Evolutionary conservation across 2,888 invertebrate species (phyloP), one percentile per base, ranked within the genome.

Genomic region (Scaeva pyrastri): DNA sequence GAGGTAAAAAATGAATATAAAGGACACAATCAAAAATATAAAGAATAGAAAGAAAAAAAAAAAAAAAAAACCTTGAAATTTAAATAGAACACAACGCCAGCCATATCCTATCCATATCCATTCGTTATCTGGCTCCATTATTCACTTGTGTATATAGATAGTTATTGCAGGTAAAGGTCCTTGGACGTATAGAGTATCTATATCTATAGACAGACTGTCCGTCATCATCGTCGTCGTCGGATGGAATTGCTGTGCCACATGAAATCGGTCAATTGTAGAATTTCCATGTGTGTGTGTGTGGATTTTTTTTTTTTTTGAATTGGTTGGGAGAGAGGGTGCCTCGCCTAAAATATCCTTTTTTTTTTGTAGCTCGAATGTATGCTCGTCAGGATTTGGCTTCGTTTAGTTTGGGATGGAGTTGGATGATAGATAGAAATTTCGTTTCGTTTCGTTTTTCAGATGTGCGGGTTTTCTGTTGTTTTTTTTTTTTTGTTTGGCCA

Each of bases 111-210:
- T 52, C 39, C 39, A 31, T 43, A 62, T 23, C 52, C 68, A 52
- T 68, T 68, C 68, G 68, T 52, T 68, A 68, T 68, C 68, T 36
- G 68, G 11, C 23, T 68, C 39, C 52, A 52, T 52, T 52, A 68
- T 68, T 39, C 68, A 68, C 50, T 68, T 68, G 68, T 41, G 50
- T 68, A 16, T 68, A 16, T 39, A 56, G 31, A 26, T 52, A 56
- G 50, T 68, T 68, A 68, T 52, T 68, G 68, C 68, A 68, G 68
- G 52, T 68, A 68, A 52, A 26, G 72, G 62, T 78, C 62, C 62
- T 71, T 78, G 62, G 66, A 72, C 23, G 52, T 23, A 50, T 19
- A 50, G 39, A 62, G 23, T 39, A 14, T 11, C 16, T 43, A 41
- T 39, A 72, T 41, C 72, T 39, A 73, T 72, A 55, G 48, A 58